Evolutionary conservation across 2,888 invertebrate species (phyloP).

Genomic region (Xanthia icteritia): DNA sequence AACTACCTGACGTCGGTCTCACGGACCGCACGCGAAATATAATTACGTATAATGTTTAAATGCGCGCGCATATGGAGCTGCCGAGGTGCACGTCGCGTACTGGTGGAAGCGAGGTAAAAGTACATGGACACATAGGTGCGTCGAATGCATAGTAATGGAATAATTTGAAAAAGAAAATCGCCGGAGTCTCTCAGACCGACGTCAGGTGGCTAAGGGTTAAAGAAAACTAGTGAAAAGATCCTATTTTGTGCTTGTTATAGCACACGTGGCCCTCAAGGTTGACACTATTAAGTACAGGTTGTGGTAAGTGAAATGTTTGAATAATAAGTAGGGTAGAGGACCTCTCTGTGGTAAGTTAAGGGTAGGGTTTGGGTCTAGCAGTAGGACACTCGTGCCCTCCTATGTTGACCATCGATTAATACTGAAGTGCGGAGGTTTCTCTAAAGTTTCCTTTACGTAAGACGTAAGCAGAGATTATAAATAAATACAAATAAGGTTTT

Average conservation of each 20-base stretch:
- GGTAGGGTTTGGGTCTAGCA: slow-evolving; percentile 47
- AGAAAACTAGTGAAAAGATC: slow-evolving; percentile 6
- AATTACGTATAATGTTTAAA: too few relatives aligned
- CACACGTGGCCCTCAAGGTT: slow-evolving; percentile 31
- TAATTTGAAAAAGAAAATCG: too few relatives aligned
- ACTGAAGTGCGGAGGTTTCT: slow-evolving; percentile 18
- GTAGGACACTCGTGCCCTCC: slow-evolving; percentile 54
- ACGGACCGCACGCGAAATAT: too few relatives aligned
- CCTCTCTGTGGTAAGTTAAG: slow-evolving; percentile 55
- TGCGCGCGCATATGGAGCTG: too few relatives aligned
- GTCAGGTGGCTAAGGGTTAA: too few relatives aligned
- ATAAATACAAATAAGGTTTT: background rate
- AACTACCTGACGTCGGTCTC: too few relatives aligned
- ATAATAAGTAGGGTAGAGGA: slow-evolving; percentile 64
- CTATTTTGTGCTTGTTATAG: slow-evolving; percentile 1
- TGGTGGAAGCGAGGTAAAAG: too few relatives aligned
- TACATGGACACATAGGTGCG: too few relatives aligned
- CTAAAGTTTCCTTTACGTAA: slow-evolving; percentile 6
- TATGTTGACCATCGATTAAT: slow-evolving; percentile 58
- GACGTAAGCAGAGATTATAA: background rate
- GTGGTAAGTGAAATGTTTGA: slow-evolving; percentile 61
- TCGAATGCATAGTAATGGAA: too few relatives aligned
- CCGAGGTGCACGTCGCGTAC: too few relatives aligned
- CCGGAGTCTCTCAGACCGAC: too few relatives aligned
- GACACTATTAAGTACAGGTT: slow-evolving; percentile 59